Conservation (phyloP, 2,113 vertebrate species). For the Ageneiosus marmoratus region DNA sequence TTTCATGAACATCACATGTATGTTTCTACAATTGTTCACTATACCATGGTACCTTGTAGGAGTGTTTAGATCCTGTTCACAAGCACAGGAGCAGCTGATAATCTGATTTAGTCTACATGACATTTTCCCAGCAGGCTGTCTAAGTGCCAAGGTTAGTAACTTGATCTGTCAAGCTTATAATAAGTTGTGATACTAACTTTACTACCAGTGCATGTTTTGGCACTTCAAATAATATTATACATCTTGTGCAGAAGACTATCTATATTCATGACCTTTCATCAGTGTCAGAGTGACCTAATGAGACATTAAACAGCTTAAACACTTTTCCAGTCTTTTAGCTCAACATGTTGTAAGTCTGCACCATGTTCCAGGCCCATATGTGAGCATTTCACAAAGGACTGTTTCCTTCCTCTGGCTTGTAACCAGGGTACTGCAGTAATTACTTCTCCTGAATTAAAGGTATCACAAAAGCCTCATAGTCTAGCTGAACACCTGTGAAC, state of each 20-base stretch:
- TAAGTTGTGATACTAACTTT: constrained; percentile 3
- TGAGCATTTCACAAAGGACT: constrained; percentile 31
- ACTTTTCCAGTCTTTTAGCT: constrained; percentile 5
- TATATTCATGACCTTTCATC: background rate
- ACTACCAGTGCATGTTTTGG: background rate
- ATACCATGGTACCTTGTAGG: background rate
- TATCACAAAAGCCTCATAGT: constrained; percentile 26
- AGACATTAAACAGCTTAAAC: constrained; percentile 7
- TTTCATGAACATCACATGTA: background rate
- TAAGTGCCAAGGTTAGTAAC: background rate
- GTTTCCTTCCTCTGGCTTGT: constrained; percentile 20
- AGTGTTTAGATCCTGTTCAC: background rate
- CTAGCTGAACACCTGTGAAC: constrained; percentile 3
- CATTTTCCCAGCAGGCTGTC: background rate
- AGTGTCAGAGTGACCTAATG: background rate
- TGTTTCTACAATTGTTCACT: background rate
- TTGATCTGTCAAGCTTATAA: constrained; percentile 2
- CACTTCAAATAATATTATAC: background rate
- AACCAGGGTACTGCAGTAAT: constrained; percentile 18
- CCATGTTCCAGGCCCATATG: constrained; percentile 26
- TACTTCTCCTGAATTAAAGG: constrained; percentile 14
- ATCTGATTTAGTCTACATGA: constrained; percentile 5
- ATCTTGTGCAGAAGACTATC: constrained; percentile 4
- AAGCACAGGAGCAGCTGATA: background rate
- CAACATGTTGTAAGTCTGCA: constrained; percentile 32